These are phyloP conservation scores for Ivindomyrus marchei DNA, from an alignment of 2,113 vertebrate species.

Conservation along the genomic window DNA sequence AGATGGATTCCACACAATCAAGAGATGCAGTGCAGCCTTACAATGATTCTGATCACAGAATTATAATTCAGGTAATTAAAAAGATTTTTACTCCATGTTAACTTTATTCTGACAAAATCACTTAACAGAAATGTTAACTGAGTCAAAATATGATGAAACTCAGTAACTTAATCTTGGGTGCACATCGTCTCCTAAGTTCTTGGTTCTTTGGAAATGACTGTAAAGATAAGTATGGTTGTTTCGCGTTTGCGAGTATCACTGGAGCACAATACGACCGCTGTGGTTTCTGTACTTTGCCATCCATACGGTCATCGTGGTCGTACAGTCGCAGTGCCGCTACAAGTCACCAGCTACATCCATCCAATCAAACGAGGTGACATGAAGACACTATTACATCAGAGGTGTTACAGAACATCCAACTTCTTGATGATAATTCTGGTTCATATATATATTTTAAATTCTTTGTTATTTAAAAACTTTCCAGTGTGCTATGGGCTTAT, in stretches of 20 bases:
- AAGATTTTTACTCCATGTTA: background rate
- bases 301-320: background rate
- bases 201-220: background rate
- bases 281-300: background rate
- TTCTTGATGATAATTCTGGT: background rate
- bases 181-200: background rate
- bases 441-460: background rate
- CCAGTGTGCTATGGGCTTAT: background rate
- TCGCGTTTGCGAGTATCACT: background rate
- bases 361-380: background rate
- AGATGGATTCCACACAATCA: background rate
- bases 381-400: background rate
- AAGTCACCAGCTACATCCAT: background rate
- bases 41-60: background rate
- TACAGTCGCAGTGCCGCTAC: background rate
- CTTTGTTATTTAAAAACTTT: background rate
- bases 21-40: background rate
- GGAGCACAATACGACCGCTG: background rate
- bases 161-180: background rate
- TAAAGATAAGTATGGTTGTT: background rate
- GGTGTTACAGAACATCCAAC: background rate
- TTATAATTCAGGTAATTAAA: background rate
- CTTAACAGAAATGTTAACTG: background rate
- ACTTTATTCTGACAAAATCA: background rate
- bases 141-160: background rate